A percentile compares a stretch with the other conserved stretches of the same genome.
Conservation (phyloP, 1,140 invertebrate species). For the Colletes latitarsis region DNA sequence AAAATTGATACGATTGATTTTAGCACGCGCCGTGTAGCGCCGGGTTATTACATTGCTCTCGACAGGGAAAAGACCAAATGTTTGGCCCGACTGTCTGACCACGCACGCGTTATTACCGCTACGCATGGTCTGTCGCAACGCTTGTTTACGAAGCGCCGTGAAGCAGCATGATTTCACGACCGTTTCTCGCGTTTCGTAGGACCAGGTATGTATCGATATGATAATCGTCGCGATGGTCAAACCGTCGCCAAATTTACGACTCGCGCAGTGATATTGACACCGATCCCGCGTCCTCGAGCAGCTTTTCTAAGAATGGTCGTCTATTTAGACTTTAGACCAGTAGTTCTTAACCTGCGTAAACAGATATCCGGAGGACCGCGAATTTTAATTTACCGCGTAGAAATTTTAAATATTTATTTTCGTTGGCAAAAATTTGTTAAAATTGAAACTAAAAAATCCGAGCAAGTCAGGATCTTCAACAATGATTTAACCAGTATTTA, state of each 20-base stretch:
- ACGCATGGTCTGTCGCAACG: background rate
- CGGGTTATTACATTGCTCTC: constrained; percentile 1
- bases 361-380: too few species aligned
- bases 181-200: too few species aligned
- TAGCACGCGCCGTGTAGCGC: too few species aligned
- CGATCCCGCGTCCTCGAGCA: constrained; percentile 10
- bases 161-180: background rate
- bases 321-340: too few species aligned
- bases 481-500: too few species aligned
- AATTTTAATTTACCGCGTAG: too few species aligned
- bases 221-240: background rate
- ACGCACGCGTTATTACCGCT: constrained; percentile 29
- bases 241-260: background rate
- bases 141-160: background rate
- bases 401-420: too few species aligned
- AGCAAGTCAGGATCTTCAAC: too few species aligned
- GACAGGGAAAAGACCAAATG: constrained; percentile 43
- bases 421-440: too few species aligned
- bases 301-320: background rate
- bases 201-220: background rate
- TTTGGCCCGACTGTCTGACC: constrained; percentile 54
- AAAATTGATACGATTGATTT: too few species aligned
- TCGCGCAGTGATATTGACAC: constrained; percentile 12
- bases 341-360: too few species aligned
- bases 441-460: too few species aligned